Evolutionary conservation across 1,140 invertebrate genomes (phyloP), one percentile per base, ranked within the genome.

Genomic region (Pachyrhynchus sulphureomaculatus): DNA sequence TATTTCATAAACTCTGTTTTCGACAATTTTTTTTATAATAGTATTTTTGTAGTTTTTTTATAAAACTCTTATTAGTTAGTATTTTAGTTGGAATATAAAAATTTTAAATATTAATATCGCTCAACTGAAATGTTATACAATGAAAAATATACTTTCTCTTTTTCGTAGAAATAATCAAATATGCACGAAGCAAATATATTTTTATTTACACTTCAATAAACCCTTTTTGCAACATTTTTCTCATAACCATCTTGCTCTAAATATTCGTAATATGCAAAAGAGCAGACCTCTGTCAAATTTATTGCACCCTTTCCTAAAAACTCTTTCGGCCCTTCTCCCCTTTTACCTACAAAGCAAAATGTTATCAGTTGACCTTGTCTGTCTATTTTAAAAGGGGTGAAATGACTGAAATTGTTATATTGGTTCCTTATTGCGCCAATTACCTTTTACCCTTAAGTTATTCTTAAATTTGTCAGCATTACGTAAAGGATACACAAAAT

Each of bases 201-300:
- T 9, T 13, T 8, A 37, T 37, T 37, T 9, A 37, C 34, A 37
- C 34, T 12, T 13, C 44, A 26, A 47, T 29, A 29, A 47, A 21
- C 20, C 44, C 24, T 47, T 26, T 47, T 29, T 12, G n/a, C 44
- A 29, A 10, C 5, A 17, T 23, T 9, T 8, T 29, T 13, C 2
- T 47, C 15, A 37, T 37, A 37, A 9, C 24, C 24, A 47, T 47
- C 29, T 13, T 47, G 44, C 44, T 47, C 44, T 23, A 47, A 47
- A 47, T 47, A 26, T n/a, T 23, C 23, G 44, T 26, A 47, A 47
- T 47, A 47, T 47, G 44, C 44, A 47, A 47, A 47, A n/a, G 9
- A 42, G 41, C 17, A 23, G 4, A 18, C 21, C 44, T 13, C 12
- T 47, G 12, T 13, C 6, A 26, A 29, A 47, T 47, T 47, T 47